Base-by-base conservation (phyloP, 2,113 vertebrate genomes). In the Oceanodroma tethys region DNA sequence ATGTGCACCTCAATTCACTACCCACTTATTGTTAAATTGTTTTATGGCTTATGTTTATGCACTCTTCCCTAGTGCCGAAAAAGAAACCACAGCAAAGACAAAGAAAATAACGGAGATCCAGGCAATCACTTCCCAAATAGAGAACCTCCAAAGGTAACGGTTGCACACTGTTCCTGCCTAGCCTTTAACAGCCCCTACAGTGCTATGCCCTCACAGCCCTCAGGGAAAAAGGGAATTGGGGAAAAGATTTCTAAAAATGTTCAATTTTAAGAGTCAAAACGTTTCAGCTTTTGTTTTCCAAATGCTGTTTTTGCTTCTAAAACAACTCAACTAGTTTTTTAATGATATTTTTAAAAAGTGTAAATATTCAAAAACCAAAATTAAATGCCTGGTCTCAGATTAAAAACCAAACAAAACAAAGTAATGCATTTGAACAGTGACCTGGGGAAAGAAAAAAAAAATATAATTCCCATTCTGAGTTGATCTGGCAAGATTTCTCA, bases 51-150 rank as follows among this genome's bases (percentile, higher is more conserved):
- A 25, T 19, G 5, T 66, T 71, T 65, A 19, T 91, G 30, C 10
- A 20, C 74, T 60, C 38, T 71, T 95, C 65, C 67, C 67, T 59
- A 99, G 99, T 76, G 99, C 98, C 55, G 98, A 98, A 90, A 98
- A 84, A 92, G 99, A 99, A 96, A 98, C 98, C 9, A 98, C 98
- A 96, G 96, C 96, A 29, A 99, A 99, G 82, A 87, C 98, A 84
- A 98, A 99, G 95, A 99, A 98, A 96, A 95, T 98, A 27, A 34
- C 71, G 3, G 98, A 99, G 95, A 98, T 99, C 86, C 98, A 97
- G 50, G 98, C 96, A 34, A 94, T 99, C 81, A 98, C 96, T 5
- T 95, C 97, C 22, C 98, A 99, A 97, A 99, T 99, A 68, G 95
- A 97, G 78, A 96, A 95, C 15, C 89, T 99, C 66, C 98, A 98